Evolutionary conservation across 2,888 invertebrate species (phyloP).

Genomic region (Tetragonisca angustula): DNA sequence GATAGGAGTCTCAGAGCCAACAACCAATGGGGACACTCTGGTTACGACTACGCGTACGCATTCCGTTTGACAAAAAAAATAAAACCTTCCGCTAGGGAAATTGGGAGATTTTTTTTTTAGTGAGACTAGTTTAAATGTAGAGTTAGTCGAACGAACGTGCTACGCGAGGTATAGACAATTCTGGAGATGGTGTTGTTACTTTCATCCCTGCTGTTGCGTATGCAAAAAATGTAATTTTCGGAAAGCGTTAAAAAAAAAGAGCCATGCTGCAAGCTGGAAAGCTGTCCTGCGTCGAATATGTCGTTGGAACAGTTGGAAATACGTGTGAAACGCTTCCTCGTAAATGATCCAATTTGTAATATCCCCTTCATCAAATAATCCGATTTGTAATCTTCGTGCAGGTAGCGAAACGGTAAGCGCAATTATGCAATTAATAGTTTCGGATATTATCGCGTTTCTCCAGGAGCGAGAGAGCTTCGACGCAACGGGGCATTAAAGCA

Average conservation of each 20-base stretch:
- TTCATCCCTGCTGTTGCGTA: slow-evolving; percentile 6
- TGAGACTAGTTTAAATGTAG: slow-evolving; percentile 25
- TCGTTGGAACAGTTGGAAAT: neutral
- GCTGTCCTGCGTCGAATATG: neutral
- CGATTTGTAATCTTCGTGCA: no score
- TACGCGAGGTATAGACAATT: neutral
- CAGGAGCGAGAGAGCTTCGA: neutral
- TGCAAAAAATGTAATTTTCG: slow-evolving; percentile 5
- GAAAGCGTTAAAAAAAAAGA: slow-evolving; percentile 22
- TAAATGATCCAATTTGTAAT: no score
- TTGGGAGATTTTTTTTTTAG: slow-evolving; percentile 8
- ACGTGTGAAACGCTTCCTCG: neutral
- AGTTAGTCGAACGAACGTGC: slow-evolving; percentile 38
- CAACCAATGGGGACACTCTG: neutral
- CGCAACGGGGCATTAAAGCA: neutral
- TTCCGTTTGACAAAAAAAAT: neutral
- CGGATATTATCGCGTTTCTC: neutral
- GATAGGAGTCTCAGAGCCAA: neutral
- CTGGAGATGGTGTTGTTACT: slow-evolving; percentile 31
- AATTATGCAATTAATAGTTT: neutral
- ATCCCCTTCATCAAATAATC: neutral
- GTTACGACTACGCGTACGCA: slow-evolving; percentile 1
- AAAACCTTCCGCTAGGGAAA: slow-evolving; percentile 21
- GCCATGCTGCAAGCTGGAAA: slow-evolving; percentile 31
- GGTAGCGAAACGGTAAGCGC: neutral